Evolutionary conservation across 2,888 invertebrate species (phyloP), one percentile per base, ranked within the genome.

Genomic region (Conus canariensis): DNA sequence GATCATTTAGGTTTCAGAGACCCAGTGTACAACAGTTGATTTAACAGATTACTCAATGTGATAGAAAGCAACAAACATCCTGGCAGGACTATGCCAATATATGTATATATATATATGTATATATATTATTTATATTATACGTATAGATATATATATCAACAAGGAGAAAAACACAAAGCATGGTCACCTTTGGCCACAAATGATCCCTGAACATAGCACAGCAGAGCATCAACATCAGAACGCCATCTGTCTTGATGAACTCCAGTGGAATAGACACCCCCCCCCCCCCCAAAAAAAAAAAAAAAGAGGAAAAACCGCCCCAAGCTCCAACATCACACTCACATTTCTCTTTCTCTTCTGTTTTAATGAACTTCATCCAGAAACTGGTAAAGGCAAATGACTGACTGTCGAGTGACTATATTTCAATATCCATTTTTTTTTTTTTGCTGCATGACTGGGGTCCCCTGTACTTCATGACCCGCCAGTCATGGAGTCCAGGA

Each of bases 1-100:
- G 30, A 80, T 80, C 80, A 80, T 80, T 80, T 80, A 80, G 80
- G 80, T 80, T 80, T 25, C 30, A 45, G 80, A 80, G 80, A 80
- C 30, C 80, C 45, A 80, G 80, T 80, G 80, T 80, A 74, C 45
- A 45, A 80, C 80, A 80, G 80, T 12, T n/a, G 74, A 45, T 45
- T 30, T 45, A 16, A 30, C 30, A 45, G 45, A 45, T 45, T 45
- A 22, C 12, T 14, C 45, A 80, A 14, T 45, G 80, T 12, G 19
- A 80, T 80, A 30, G 80, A 80, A 80, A 80, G 80, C 80, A 80
- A 80, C 45, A 14, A 12, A 80, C 80, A 45, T 80, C 30, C 80
- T 22, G 14, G 80, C 80, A 80, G 80, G 80, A 80, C 10, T 45
- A 80, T 45, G 16, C 14, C 80, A 30, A 80, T 74, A 74, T 74